Conservation (phyloP, 2,888 invertebrate species). For the Stenotaenia linearis region DNA sequence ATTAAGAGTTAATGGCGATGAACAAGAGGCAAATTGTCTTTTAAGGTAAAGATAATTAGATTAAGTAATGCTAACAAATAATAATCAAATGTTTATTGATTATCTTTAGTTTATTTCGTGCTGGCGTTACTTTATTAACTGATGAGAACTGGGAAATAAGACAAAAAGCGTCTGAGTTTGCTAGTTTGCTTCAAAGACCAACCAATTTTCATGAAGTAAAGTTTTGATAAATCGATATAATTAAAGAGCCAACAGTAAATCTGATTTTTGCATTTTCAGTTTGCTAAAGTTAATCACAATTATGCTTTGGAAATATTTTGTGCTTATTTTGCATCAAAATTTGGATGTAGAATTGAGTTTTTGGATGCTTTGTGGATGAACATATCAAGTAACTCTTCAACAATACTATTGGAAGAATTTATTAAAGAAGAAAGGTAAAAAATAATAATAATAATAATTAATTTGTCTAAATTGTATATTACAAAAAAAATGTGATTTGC, state of each 20-base stretch:
- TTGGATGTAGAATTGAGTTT: not conserved
- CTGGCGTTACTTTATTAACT: not conserved
- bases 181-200: not conserved
- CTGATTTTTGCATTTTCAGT: too few species aligned
- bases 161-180: not conserved
- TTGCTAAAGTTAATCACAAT: not conserved
- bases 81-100: not conserved
- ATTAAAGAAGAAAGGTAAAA: not conserved
- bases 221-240: too few species aligned
- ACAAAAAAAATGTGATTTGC: not conserved
- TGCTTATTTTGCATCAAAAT: not conserved
- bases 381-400: not conserved
- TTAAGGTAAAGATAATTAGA: not conserved
- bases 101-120: not conserved
- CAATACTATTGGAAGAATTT: not conserved
- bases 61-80: not conserved
- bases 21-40: not conserved
- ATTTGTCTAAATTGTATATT: too few species aligned
- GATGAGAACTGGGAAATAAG: conserved; percentile 17
- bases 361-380: not conserved
- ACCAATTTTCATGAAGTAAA: not conserved
- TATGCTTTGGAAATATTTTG: not conserved
- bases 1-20: not conserved
- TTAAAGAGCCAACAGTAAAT: too few species aligned
- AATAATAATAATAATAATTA: too few species aligned